Conservation (phyloP, 2,888 invertebrate genomes). For the Imbricaverruca yamaguchii region DNA sequence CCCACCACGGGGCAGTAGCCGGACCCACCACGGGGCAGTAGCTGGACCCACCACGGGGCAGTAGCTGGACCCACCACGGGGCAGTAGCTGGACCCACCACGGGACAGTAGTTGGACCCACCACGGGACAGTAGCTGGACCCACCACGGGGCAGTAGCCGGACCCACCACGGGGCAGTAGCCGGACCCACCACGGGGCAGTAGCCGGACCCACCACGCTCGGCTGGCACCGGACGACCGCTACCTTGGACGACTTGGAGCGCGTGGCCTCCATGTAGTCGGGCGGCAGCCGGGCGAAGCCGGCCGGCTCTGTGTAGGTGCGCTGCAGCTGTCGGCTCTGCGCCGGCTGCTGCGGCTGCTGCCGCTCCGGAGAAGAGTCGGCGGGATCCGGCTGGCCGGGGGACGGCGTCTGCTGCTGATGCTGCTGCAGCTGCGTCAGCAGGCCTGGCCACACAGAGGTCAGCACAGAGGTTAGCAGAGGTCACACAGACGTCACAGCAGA, state of each 20-base stretch:
- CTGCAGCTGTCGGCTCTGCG: neutral
- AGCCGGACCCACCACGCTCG: neutral
- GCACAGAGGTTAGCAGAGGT: too few relatives aligned
- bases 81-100: neutral
- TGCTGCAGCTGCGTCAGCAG: conserved; percentile 11
- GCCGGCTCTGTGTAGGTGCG: neutral
- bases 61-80: neutral
- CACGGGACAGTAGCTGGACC: too few relatives aligned
- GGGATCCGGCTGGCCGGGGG: neutral
- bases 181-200: neutral
- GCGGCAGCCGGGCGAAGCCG: neutral
- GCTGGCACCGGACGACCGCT: neutral
- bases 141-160: neutral
- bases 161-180: neutral
- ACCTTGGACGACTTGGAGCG: neutral
- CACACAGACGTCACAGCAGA: too few relatives aligned
- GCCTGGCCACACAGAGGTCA: neutral
- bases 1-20: neutral
- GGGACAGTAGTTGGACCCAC: too few relatives aligned
- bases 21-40: neutral
- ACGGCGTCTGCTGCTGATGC: neutral
- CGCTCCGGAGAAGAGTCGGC: neutral
- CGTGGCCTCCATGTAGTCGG: neutral
- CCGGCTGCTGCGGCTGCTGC: neutral
- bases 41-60: neutral